Conservation (phyloP, 2,113 vertebrate genomes). For the Dromaius novaehollandiae region DNA sequence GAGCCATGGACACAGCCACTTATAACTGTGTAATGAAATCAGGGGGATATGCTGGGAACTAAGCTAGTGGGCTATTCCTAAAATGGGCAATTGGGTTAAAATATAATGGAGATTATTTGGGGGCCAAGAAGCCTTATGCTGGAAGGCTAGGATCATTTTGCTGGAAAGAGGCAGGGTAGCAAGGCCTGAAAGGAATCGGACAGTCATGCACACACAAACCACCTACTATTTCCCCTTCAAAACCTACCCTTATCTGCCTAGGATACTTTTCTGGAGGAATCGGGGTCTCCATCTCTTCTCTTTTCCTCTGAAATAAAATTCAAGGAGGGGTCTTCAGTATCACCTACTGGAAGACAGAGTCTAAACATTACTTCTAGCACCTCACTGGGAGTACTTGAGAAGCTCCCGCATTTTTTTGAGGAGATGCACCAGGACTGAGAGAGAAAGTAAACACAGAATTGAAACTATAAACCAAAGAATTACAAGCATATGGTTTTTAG, state of each 20-base stretch:
- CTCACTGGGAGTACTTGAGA: background rate
- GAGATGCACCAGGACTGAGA: background rate
- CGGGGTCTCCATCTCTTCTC: background rate
- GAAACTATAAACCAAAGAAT: background rate
- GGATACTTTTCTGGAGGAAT: background rate
- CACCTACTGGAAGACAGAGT: background rate
- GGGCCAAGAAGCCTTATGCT: background rate
- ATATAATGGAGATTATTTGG: background rate
- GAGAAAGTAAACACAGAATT: background rate
- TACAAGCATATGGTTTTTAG: rapidly evolving
- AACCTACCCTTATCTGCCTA: background rate
- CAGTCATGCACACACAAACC: background rate
- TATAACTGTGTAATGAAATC: background rate
- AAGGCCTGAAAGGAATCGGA: background rate
- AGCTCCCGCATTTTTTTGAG: background rate
- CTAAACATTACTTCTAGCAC: background rate
- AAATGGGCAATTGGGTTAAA: background rate
- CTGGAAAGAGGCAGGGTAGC: background rate
- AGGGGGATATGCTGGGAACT: background rate
- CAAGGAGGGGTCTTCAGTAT: background rate
- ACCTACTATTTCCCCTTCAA: background rate
- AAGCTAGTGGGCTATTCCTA: background rate
- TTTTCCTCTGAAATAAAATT: background rate
- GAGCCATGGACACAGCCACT: background rate
- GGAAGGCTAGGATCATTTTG: background rate